Evolutionary conservation across 2,888 invertebrate species (phyloP), one percentile per base, ranked within the genome.

Genomic region (Tetanocera ferruginea): DNA sequence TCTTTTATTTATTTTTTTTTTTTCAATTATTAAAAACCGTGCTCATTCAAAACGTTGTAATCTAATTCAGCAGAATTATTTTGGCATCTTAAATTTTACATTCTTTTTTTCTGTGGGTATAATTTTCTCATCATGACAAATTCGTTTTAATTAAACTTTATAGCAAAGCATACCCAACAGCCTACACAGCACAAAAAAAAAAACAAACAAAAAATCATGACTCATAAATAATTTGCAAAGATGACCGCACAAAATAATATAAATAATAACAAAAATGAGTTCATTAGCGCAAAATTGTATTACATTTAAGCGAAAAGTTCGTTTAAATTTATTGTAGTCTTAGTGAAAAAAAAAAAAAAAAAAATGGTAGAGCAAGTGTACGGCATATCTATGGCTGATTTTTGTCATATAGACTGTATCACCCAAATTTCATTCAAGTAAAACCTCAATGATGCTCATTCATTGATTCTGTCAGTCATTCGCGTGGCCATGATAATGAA

Each of bases 401-500:
- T 17, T 28, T 60, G 25, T 62, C 28, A 62, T 28, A 25, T 17
- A 69, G 25, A 69, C 23, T 49, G 11, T 28, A 34, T 9, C 49
- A 28, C 9, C 14, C 9, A 2, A n/a, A 28, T 34, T 31, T 37
- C 64, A 66, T 31, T 66, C 19, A 55, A 19, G 55, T 23, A 1
- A 23, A 55, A 55, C 19, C 5, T n/a, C 3, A 19, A 23, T n/a
- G 69, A 69, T 69, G 69, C 25, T 31, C 51, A 52, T 60, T 60
- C 25, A 60, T 37, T 4, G 3, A 31, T 31, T 31, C 25, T 3
- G 17, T 23, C 49, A 64, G 3, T 5, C 23, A 19, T 23, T 31
- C 66, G 31, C 51, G 51, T 74, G 74, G 74, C 74, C 64, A 74
- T 74, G 74, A 52, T 74, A 74, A 74, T 74, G 74, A 74, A 74